Evolutionary conservation across 2,888 invertebrate species (phyloP), one percentile per base, ranked within the genome.

Genomic region (Metallyticus violacea): DNA sequence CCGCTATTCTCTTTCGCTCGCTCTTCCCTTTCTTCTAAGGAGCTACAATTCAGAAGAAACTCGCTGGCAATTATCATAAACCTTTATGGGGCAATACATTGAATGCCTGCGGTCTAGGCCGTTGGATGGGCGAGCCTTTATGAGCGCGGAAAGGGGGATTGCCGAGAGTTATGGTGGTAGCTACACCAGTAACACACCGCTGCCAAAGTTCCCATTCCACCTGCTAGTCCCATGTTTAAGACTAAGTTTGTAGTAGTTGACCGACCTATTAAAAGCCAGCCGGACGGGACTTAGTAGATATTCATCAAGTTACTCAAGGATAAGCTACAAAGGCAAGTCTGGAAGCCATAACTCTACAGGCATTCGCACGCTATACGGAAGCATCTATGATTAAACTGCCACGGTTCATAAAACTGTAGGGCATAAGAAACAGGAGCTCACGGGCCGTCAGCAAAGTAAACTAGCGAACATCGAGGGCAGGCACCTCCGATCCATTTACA

Each of bases 11-110:
- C 40, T 2, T 62, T 62, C 22, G 22, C 40, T 62, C 40, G 40
- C 40, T 77, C 27, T 9, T 77, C n/a, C 83, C n/a, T 77, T 83
- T 26, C n/a, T 83, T 83, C 29, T 77, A 83, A 83, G 83, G 83
- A 27, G 83, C n/a, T 26, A 29, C 77, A 83, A 83, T 28, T 77
- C 83, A 77, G 22, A 77, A 3, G 22, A 27, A 77, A 22, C 25
- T 77, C 77, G 28, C 27, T n/a, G 7, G 83, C 83, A 83, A 83
- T 83, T 83, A 83, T 83, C 83, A 83, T 83, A 83, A 83, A 83
- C 77, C 77, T 77, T 83, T 83, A 83, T 83, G 83, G 77, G 27
- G 83, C 77, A 83, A 83, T 83, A 77, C 77, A 83, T 83, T 77
- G 28, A 77, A 83, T 77, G 77, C 76, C 40, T 62, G 77, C 27